Percentiles rank a stretch among this genome's conserved stretches.
Conservation (phyloP, 2,797 vertebrate genomes). For the Natrix natrix region DNA sequence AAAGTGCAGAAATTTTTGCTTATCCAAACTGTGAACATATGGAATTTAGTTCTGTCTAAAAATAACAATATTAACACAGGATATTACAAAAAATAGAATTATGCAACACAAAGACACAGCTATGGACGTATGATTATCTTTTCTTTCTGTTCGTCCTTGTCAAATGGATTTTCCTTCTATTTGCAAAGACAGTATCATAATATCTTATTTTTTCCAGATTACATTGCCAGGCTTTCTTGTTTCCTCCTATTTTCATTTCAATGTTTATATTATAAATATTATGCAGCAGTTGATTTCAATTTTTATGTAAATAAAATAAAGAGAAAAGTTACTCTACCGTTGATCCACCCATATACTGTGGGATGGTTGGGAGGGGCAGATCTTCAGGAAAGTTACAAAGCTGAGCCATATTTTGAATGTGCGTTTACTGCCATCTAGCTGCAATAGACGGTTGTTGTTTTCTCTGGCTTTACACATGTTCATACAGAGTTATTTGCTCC, state of each 20-base stretch:
- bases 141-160: not conserved
- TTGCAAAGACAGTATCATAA: not conserved
- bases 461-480: not conserved
- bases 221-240: not conserved
- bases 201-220: not conserved
- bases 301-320: not conserved
- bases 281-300: not conserved
- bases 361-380: slow-evolving; percentile 2
- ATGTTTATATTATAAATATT: not conserved
- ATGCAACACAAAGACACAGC: not conserved
- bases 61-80: not conserved
- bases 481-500: not conserved
- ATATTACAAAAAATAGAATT: not conserved
- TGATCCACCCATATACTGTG: not conserved
- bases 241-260: not conserved
- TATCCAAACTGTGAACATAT: not conserved
- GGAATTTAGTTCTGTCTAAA: not conserved
- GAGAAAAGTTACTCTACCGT: not conserved
- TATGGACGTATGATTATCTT: not conserved
- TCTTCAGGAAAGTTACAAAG: not conserved
- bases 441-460: accelerated
- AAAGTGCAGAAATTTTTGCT: not conserved
- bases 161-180: not conserved
- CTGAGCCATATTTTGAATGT: slow-evolving; percentile 15
- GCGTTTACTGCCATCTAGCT: slow-evolving; percentile 62